Percentiles rank a stretch among this genome's conserved stretches.
Conservation (phyloP, 2,113 vertebrate species). For the Anolis sagrei region DNA sequence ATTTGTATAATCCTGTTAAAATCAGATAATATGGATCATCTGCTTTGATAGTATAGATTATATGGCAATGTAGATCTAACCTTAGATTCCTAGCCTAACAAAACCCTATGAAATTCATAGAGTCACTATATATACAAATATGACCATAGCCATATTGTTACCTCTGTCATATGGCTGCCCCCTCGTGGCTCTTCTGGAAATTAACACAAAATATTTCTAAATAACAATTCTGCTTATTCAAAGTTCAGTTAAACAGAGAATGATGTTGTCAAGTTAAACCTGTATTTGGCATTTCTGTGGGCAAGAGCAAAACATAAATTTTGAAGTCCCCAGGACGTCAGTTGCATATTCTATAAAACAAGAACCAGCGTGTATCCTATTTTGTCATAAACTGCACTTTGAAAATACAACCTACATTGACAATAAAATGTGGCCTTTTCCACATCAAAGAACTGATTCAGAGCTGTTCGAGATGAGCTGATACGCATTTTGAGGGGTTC, state of each 20-base stretch:
- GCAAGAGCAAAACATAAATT: neutral
- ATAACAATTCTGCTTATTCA: too few species aligned
- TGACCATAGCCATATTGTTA: neutral
- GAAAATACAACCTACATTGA: neutral
- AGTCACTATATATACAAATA: too few species aligned
- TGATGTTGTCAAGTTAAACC: too few species aligned
- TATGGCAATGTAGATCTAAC: too few species aligned
- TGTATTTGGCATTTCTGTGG: neutral
- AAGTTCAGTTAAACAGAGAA: too few species aligned
- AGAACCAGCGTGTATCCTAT: neutral
- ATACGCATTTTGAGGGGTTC: neutral
- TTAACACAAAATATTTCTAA: too few species aligned
- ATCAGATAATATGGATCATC: too few species aligned
- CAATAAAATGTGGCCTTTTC: neutral
- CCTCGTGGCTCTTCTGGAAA: neutral
- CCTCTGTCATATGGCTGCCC: neutral
- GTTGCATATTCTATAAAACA: neutral
- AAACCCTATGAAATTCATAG: too few species aligned
- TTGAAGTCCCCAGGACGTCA: neutral
- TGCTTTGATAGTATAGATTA: too few species aligned
- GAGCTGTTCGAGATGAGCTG: too few species aligned
- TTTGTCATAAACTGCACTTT: neutral
- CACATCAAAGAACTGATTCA: neutral
- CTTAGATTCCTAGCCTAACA: too few species aligned
- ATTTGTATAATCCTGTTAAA: too few species aligned